Evolutionary conservation across 2,888 invertebrate species (phyloP).

Genomic region (Bimastos eiseni): DNA sequence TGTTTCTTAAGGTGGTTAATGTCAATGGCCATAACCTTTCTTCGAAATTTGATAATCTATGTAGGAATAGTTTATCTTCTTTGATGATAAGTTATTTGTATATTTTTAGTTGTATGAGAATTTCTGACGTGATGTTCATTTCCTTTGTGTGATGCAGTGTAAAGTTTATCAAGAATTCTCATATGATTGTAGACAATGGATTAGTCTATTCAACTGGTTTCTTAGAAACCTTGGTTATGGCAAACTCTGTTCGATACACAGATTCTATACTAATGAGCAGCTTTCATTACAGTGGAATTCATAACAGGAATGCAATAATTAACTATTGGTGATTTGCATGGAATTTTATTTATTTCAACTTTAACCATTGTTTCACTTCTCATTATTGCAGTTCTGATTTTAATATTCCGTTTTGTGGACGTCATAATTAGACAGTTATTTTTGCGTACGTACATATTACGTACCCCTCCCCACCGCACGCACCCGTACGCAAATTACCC

Average conservation of each 20-base stretch:
- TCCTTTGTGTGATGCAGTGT: neutral
- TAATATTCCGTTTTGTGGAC: no score
- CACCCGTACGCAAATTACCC: no score
- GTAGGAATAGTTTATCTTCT: neutral
- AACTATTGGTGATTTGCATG: neutral
- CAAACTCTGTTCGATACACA: neutral
- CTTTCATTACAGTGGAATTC: neutral
- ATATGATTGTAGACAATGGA: neutral
- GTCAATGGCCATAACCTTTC: neutral
- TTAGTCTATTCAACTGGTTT: neutral
- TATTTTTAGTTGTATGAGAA: neutral
- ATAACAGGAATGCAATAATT: neutral
- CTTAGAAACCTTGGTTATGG: neutral
- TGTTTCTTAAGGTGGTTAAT: neutral
- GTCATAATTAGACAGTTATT: no score
- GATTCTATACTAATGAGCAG: neutral
- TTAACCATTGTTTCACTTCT: neutral
- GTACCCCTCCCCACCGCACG: no score
- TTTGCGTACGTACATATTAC: no score
- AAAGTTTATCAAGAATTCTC: slow-evolving; percentile 13
- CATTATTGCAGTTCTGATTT: neutral
- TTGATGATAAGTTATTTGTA: neutral
- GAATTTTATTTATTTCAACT: neutral
- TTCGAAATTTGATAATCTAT: neutral
- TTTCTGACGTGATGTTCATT: neutral